phyloP scores from a whole-genome alignment of 2,113 vertebrate genomes.

The Ameiurus melas region DNA sequence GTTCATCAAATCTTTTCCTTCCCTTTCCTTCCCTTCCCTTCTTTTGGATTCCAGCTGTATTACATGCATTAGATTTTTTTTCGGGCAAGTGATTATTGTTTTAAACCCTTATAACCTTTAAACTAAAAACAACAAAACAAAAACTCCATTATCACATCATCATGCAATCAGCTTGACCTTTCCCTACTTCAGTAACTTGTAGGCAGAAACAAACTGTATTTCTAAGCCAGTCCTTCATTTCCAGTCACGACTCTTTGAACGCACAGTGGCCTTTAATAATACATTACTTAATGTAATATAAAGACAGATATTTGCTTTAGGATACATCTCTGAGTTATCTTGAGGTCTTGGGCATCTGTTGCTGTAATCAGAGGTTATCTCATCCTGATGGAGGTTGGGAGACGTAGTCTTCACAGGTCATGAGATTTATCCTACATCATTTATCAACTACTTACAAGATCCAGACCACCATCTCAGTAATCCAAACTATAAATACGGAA shows the following conservation, averaged over 20 bases:
- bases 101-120: neutral
- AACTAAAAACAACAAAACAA: neutral
- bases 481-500: conserved; percentile 41
- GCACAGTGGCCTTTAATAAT: conserved; percentile 61
- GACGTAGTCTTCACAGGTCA: conserved; percentile 65
- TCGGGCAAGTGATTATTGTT: neutral
- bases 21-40: neutral
- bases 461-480: conserved; percentile 53
- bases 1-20: neutral
- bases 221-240: conserved; percentile 38
- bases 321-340: conserved; percentile 73
- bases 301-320: conserved; percentile 63
- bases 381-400: conserved; percentile 69
- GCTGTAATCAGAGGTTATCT: conserved; percentile 77
- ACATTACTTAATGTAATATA: conserved; percentile 74
- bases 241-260: conserved; percentile 65
- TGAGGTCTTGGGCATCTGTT: conserved; percentile 66
- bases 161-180: neutral
- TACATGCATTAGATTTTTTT: neutral
- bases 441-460: conserved; percentile 62
- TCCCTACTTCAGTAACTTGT: neutral
- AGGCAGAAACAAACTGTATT: conserved; percentile 40
- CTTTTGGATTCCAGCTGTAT: neutral
- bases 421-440: conserved; percentile 63
- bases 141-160: conserved; percentile 5